phyloP scores from a whole-genome alignment of 2,888 invertebrate genomes.

The Cheilosia vulpina region DNA sequence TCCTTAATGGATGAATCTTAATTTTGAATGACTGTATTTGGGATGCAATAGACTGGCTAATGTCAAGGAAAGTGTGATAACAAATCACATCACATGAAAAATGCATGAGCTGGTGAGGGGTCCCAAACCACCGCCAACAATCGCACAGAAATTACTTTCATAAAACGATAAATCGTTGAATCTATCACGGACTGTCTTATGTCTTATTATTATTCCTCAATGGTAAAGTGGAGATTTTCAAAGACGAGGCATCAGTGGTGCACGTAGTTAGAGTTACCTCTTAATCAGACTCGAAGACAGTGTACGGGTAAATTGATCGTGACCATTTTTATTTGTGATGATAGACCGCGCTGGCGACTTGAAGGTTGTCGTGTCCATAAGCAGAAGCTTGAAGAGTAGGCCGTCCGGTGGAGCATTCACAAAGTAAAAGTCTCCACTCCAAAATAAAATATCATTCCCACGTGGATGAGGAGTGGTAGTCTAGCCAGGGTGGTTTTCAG shows the following conservation, averaged over 20 bases:
- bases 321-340: neutral
- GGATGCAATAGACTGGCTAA: slow-evolving; percentile 18
- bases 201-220: neutral
- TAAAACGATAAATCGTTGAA: slow-evolving; percentile 4
- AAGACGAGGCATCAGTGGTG: neutral
- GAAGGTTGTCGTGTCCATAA: neutral
- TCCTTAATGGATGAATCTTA: slow-evolving; percentile 47
- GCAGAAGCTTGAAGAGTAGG: neutral
- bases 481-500: too few relatives aligned
- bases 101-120: slow-evolving; percentile 43
- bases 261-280: neutral
- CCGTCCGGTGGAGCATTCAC: neutral
- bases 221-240: neutral
- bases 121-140: neutral
- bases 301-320: neutral
- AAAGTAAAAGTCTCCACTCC: neutral
- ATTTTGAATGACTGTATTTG: slow-evolving; percentile 50
- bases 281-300: slow-evolving; percentile 2
- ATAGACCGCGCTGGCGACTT: neutral
- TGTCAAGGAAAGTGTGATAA: slow-evolving; percentile 64
- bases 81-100: slow-evolving; percentile 44
- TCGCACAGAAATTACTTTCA: neutral
- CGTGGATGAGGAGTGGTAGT: too few relatives aligned
- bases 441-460: too few relatives aligned
- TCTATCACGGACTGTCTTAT: neutral